Conservation (phyloP, 2,797 vertebrate species). For the Sphenodon punctatus region DNA sequence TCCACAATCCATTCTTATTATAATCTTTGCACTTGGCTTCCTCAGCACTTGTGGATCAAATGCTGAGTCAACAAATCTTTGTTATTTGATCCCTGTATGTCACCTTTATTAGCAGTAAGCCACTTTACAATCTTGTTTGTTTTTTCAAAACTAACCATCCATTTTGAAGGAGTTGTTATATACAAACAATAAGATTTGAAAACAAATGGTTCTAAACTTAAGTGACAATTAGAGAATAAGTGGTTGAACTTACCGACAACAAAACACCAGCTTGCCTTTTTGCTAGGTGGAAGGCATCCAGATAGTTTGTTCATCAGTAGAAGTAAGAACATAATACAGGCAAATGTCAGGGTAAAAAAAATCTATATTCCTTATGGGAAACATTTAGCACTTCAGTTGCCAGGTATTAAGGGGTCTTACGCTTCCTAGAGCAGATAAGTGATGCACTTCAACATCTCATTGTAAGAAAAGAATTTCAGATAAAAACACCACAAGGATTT, state of each 20-base stretch:
- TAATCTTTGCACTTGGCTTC: too few species aligned
- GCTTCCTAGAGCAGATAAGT: neutral
- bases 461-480: neutral
- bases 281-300: neutral
- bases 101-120: neutral
- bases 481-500: neutral
- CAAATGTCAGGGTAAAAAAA: slow-evolving; percentile 44
- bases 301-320: slow-evolving; percentile 26
- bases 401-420: neutral
- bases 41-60: neutral
- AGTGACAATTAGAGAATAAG: slow-evolving; percentile 6
- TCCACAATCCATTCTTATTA: too few species aligned
- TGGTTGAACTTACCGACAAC: slow-evolving; percentile 3
- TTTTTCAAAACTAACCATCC: neutral
- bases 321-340: slow-evolving; percentile 12
- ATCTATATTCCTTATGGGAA: slow-evolving; percentile 20
- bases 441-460: neutral
- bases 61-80: neutral
- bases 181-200: neutral
- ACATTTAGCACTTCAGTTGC: neutral
- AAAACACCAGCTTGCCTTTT: slow-evolving; percentile 45
- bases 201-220: neutral
- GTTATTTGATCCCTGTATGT: neutral
- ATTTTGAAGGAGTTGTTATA: neutral
- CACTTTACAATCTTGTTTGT: neutral